phyloP scores from a whole-genome alignment of 2,113 vertebrate species.

The Clarias magur region DNA sequence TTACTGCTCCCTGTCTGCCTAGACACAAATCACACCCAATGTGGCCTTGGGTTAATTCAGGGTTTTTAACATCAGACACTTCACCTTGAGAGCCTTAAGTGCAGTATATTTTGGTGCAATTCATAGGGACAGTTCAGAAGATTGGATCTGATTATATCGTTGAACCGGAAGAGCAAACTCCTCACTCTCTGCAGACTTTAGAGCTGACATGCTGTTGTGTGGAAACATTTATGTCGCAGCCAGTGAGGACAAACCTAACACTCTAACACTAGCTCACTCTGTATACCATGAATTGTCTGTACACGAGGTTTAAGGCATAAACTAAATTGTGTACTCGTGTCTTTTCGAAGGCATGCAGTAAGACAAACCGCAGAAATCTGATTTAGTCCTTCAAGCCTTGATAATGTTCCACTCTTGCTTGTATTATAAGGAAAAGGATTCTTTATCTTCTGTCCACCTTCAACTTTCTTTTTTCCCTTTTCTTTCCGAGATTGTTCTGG shows the following conservation, averaged over 20 bases:
- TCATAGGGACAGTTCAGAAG: slow-evolving; percentile 30
- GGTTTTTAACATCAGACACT: slow-evolving; percentile 38
- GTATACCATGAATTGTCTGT: not conserved
- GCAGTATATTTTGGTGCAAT: slow-evolving; percentile 23
- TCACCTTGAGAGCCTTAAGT: slow-evolving; percentile 44
- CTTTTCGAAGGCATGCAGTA: slow-evolving; percentile 6
- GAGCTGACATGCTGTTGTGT: not conserved
- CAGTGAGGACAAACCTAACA: not conserved
- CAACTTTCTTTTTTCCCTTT: not conserved
- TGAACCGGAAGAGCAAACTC: not conserved
- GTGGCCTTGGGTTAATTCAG: slow-evolving; percentile 38
- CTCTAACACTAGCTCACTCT: not conserved
- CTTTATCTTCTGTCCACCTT: slow-evolving; percentile 27
- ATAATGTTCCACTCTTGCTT: slow-evolving; percentile 6
- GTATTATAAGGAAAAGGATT: slow-evolving; percentile 13
- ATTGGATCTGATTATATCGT: slow-evolving; percentile 19
- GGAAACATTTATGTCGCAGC: not conserved
- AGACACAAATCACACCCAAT: slow-evolving; percentile 37
- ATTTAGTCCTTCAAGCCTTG: slow-evolving; percentile 13
- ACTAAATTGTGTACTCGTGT: not conserved
- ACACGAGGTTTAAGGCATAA: not conserved
- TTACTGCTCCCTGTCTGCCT: slow-evolving; percentile 41
- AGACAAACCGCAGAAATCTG: slow-evolving; percentile 1
- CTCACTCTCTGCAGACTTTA: not conserved
- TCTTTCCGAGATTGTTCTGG: slow-evolving; percentile 31